Evolutionary conservation across 30 jellyfish, hydroid and myxozoan species (phyloP), one percentile per base, ranked within the genome.

Genomic region (Phacellophora camtschatica): DNA sequence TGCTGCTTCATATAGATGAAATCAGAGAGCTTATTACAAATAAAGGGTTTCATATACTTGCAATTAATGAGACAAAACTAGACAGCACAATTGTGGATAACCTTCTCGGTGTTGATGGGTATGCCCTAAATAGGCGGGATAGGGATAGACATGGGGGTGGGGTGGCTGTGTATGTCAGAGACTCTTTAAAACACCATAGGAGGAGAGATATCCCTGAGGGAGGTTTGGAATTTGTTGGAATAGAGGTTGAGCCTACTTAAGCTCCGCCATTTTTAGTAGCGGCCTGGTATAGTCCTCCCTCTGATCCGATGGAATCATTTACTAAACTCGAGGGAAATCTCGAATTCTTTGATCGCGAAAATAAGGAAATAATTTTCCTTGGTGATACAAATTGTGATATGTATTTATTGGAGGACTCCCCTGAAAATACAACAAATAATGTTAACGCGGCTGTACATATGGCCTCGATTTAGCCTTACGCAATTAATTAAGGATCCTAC

Each of bases 401-500:
- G 61, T 65, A 10, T 32, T 65, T 65, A 64, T 65, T 32, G 79
- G 79, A 65, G 49, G 19, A 9, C 79, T 36, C 61, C 61, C 61
- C 61, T 32, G 79, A 65, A 65, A 32, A 30, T 65, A 12, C 65
- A 16, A 24, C 79, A 65, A 65, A 65, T 32, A 65, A 65, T 65
- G 28, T 32, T 65, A 65, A 32, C 79, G 79, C 79, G 29, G 79
- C 79, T 24, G 66, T 65, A 32, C 79, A 32, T 15, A 28, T 61
- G 75, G 11, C 19, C 11, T 9, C 69, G 19, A 61, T 74, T 51
- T 56, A 78, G 88, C 28, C 65, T 51, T 3, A 74, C 88, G 77
- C 88, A 74, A 55, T 32, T 55, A 39, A 74, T 54, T 42, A 4
- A 35, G 37, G 84, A 71, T 16, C 84, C 84, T 45, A 71, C 71